Evolutionary conservation across 2,888 invertebrate species (phyloP).

Genomic region (Blera fallax): DNA sequence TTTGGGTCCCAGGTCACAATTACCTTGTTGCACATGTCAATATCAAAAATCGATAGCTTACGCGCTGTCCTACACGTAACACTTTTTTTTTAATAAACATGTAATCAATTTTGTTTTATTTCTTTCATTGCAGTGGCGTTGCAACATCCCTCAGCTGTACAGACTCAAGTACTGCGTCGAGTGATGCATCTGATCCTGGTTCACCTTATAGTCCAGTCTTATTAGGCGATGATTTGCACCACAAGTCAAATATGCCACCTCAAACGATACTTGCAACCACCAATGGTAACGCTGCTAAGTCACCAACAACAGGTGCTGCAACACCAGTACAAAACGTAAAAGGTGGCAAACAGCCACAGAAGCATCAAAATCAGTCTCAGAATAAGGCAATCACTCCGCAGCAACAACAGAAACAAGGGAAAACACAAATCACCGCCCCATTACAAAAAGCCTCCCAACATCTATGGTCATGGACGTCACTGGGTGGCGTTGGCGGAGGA

Average conservation of each 20-base stretch:
- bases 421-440: conserved; percentile 32
- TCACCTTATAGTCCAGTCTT: conserved; percentile 89
- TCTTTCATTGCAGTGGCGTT: conserved; percentile 88
- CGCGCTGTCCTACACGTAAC: no score
- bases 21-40: no score
- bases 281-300: conserved; percentile 74
- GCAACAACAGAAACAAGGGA: conserved; percentile 64
- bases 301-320: conserved; percentile 72
- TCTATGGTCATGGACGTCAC: conserved; percentile 65
- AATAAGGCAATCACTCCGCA: conserved; percentile 71
- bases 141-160: conserved; percentile 89
- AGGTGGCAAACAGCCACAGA: conserved; percentile 65
- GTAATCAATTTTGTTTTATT: conserved; percentile 17
- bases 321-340: conserved; percentile 56
- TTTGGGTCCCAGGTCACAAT: no score
- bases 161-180: conserved; percentile 87
- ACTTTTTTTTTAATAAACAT: background rate
- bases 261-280: conserved; percentile 78
- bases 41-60: no score
- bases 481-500: conserved; percentile 26
- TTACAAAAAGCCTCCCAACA: conserved; percentile 49
- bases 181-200: conserved; percentile 93
- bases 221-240: conserved; percentile 83
- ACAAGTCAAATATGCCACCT: conserved; percentile 78
- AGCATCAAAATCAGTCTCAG: conserved; percentile 78